Base-by-base conservation (phyloP, 2,797 vertebrate species). In the Acipenser ruthenus region DNA sequence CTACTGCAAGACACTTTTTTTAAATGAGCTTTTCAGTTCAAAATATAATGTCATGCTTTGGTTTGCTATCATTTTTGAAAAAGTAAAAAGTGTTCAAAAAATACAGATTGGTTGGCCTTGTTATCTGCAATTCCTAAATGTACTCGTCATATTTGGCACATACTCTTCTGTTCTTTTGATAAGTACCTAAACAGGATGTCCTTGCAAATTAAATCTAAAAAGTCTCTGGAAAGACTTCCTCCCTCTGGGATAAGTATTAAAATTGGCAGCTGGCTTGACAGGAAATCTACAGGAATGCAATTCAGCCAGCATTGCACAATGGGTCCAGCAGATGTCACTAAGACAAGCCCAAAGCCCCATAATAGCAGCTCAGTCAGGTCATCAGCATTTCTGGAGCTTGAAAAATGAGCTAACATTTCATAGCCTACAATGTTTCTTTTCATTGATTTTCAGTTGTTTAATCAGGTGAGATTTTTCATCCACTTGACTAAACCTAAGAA, bases 171-270 rank as follows among this genome's bases (percentile, higher is more conserved):
- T 80, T 84, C 81, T 86, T 80, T 78, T 83, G 84, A 86, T 88
- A 85, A 85, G 79, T 83, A 79, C 82, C 83, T 87, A 89, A 88
- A 87, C 84, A 89, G 86, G 85, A 89, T 89, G 83, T 86, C 79
- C 79, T 88, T 87, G 78, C 71, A 86, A 89, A 90, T 84, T 79
- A 88, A 86, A 85, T 87, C 76, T 82, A 82, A 84, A 86, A 79
- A 80, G 79, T 78, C 65, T 69, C 82, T 85, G 77, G 73, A 84
- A 71, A 85, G 80, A 79, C 76, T 87, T 87, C 82, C 82, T 89
- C 83, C 79, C 83, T 79, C 68, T 72, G 84, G 86, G 85, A 80
- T 79, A 86, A 80, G 81, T 77, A 86, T 83, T 83, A 80, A 83
- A 81, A 82, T 77, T 82, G 83, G 81, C 88, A 88, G 85, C 86